Conservation (phyloP, 1,140 invertebrate genomes). For the Carposina sasakii region DNA sequence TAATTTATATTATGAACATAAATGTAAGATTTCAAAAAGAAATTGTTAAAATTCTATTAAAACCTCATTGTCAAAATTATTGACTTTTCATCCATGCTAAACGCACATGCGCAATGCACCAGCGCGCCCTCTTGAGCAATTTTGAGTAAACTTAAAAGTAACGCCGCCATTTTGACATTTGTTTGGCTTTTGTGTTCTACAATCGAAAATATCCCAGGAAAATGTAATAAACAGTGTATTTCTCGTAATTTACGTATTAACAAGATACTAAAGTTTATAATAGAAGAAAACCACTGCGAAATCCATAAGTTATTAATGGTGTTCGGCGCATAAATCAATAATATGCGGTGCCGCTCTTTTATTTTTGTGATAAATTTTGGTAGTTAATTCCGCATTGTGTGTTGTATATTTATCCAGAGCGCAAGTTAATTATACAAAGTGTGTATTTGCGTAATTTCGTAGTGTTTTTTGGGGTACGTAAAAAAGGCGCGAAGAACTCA, state of each 20-base stretch:
- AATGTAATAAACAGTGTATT: too few relatives aligned
- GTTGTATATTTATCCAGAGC: too few relatives aligned
- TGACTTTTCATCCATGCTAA: conserved; percentile 34
- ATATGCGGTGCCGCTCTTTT: conserved; percentile 61
- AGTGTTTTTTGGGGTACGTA: conserved; percentile 17
- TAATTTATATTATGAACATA: too few relatives aligned
- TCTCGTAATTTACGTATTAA: too few relatives aligned
- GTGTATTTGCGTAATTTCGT: conserved; percentile 10
- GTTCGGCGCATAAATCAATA: conserved; percentile 64
- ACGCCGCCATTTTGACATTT: conserved; percentile 71
- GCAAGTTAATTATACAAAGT: conserved; percentile 16
- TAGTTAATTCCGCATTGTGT: conserved; percentile 28
- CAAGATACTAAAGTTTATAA: too few relatives aligned
- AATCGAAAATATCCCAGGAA: conserved; percentile 46
- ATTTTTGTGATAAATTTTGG: conserved; percentile 41
- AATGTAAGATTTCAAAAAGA: too few relatives aligned
- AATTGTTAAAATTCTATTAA: too few relatives aligned
- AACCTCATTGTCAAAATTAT: too few relatives aligned
- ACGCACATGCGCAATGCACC: conserved; percentile 47
- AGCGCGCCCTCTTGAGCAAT: conserved; percentile 48
- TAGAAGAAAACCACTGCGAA: too few relatives aligned
- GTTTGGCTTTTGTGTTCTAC: conserved; percentile 65
- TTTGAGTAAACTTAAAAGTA: conserved; percentile 31
- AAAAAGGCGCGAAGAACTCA: conserved; percentile 62
- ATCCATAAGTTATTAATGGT: too few relatives aligned